Evolutionary conservation across 2,797 vertebrate genomes (phyloP), one percentile per base, ranked within the genome.

Genomic region (Hafferia zeledoni): DNA sequence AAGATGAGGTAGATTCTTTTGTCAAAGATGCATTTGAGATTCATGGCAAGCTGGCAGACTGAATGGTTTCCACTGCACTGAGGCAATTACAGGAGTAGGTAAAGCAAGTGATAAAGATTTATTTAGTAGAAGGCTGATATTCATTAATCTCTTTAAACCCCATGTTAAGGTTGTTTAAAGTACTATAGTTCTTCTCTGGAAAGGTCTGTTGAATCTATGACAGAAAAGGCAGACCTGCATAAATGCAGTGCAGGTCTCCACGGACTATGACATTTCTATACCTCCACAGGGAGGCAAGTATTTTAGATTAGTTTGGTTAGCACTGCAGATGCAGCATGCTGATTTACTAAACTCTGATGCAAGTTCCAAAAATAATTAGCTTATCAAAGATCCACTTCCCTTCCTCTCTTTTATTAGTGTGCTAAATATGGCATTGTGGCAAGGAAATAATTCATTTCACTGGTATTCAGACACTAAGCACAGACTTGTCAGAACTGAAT

Each of bases 271-370:
- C 96, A 97, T 97, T 97, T 97, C 97, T 96, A 93, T 93, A 87
- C 90, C 97, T 97, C 97, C 95, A 72, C 94, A 96, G 97, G 97
- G 96, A 97, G 83, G 95, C 95, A 85, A 93, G 96, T 93, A 94
- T 96, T 97, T 97, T 94, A 98, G 96, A 98, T 97, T 97, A 97
- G 96, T 97, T 97, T 98, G 95, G 97, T 97, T 97, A 97, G 94
- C 95, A 96, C 95, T 97, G 97, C 96, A 97, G 97, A 97, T 96
- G 95, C 91, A 95, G 95, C 97, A 92, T 96, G 97, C 97, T 97
- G 97, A 95, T 96, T 97, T 96, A 97, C 96, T 96, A 96, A 97
- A 97, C 93, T 96, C 86, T 91, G 96, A 95, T 97, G 95, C 92
- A 94, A 95, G 96, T 95, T 96, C 96, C 92, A 96, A 96, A 98